Percentiles rank a stretch among this genome's conserved stretches.
phyloP scores from a whole-genome alignment of 2,797 vertebrate species.

The Hylomyscus alleni region DNA sequence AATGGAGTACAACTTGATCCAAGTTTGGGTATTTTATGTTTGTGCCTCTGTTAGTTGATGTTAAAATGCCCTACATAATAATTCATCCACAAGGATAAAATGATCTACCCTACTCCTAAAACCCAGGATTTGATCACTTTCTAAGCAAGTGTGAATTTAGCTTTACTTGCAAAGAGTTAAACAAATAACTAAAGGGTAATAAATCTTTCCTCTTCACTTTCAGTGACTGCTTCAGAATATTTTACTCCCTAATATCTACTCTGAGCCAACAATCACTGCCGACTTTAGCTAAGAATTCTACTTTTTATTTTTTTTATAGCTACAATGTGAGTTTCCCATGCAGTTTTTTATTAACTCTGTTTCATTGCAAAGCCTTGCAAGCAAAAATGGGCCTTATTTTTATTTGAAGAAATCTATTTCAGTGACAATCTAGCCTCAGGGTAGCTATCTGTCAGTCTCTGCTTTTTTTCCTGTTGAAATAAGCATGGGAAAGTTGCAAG shows the following conservation, averaged over 20 bases:
- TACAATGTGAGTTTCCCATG: constrained; percentile 88
- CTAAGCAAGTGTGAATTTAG: constrained; percentile 53
- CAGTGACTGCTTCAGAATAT: constrained; percentile 73
- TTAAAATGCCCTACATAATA: constrained; percentile 43
- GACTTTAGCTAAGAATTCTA: constrained; percentile 85
- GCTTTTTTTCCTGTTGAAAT: constrained; percentile 86
- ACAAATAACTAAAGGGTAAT: constrained; percentile 79
- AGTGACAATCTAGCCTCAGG: constrained; percentile 89
- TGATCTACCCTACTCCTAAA: constrained; percentile 30
- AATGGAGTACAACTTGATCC: constrained; percentile 77
- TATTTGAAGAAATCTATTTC: constrained; percentile 91
- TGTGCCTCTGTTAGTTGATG: constrained; percentile 19
- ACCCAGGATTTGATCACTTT: constrained; percentile 32
- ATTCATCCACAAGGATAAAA: constrained; percentile 41
- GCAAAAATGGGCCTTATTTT: constrained; percentile 88
- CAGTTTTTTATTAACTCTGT: constrained; percentile 89
- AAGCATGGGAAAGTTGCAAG: constrained; percentile 89
- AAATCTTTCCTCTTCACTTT: constrained; percentile 83
- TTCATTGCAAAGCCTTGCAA: constrained; percentile 85
- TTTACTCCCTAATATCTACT: constrained; percentile 82
- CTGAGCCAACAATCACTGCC: constrained; percentile 82
- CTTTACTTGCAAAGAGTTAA: constrained; percentile 81
- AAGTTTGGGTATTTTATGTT: constrained; percentile 49
- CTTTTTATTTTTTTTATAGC: constrained; percentile 85
- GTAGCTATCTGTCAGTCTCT: constrained; percentile 88